Evolutionary conservation across 2,888 invertebrate species (phyloP).

Genomic region (Drosophila dives): DNA sequence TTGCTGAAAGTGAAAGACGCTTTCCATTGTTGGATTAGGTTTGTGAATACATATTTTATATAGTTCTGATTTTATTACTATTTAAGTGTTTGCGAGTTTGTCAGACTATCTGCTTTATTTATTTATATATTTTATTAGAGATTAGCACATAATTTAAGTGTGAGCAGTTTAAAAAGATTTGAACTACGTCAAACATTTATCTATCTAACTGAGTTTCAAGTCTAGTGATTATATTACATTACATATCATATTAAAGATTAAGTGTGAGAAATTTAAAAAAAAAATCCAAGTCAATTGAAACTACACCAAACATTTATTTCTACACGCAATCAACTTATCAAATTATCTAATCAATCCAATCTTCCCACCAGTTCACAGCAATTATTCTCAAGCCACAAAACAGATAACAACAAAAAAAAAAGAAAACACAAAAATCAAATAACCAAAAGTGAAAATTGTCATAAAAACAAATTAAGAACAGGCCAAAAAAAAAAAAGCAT

Average conservation of each 20-base stretch:
- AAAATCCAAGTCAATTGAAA: too few species aligned
- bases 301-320: neutral
- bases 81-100: neutral
- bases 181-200: neutral
- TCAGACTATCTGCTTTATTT: neutral
- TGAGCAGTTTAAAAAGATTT: neutral
- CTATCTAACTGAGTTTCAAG: neutral
- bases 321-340: constrained; percentile 5
- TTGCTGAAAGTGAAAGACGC: neutral
- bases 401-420: constrained; percentile 30
- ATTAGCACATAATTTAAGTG: neutral
- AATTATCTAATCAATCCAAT: constrained; percentile 9
- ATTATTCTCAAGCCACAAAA: constrained; percentile 31
- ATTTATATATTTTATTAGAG: neutral
- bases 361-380: constrained; percentile 50
- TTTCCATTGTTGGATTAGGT: neutral
- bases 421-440: constrained; percentile 14
- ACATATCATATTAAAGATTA: neutral
- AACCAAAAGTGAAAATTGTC: constrained; percentile 70
- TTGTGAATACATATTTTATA: neutral
- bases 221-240: neutral
- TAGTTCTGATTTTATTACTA: neutral
- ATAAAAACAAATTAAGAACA: constrained; percentile 77
- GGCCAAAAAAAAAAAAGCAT: constrained; percentile 57
- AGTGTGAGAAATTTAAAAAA: constrained; percentile 1